A percentile compares a stretch with the other conserved stretches of the same genome.
These are phyloP conservation scores for Hirtodrosophila duncani DNA, from an alignment of 2,888 invertebrate genomes.

Conservation along the genomic window DNA sequence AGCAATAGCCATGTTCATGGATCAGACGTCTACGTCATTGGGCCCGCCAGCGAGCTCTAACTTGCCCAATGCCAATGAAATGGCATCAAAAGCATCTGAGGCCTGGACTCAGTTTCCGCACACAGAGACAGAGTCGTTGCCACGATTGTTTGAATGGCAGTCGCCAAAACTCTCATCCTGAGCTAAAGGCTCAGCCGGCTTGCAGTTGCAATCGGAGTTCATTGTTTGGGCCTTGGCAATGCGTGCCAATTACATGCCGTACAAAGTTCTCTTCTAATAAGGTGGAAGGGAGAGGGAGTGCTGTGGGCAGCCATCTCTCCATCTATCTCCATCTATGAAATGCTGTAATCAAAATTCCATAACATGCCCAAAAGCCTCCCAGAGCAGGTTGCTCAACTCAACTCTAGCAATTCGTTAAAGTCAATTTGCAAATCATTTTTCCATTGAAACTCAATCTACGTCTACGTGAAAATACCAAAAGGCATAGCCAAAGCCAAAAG, in stretches of 20 bases:
- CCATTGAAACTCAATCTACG: constrained; percentile 75
- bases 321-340: constrained; percentile 8
- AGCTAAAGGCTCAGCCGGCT: no score
- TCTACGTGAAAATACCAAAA: constrained; percentile 70
- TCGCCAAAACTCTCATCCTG: no score
- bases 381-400: constrained; percentile 53
- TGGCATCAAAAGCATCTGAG: constrained; percentile 35
- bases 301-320: not conserved
- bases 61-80: constrained; percentile 38
- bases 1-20: constrained; percentile 34
- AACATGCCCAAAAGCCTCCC: constrained; percentile 36
- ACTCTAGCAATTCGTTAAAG: constrained; percentile 74
- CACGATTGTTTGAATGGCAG: constrained; percentile 24
- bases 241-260: constrained; percentile 58
- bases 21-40: constrained; percentile 26
- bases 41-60: constrained; percentile 2
- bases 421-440: constrained; percentile 76
- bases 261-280: constrained; percentile 23
- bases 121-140: no score
- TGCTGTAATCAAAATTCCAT: constrained; percentile 70
- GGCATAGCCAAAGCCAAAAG: constrained; percentile 34
- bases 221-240: constrained; percentile 25
- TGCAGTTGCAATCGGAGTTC: no score
- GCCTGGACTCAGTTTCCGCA: not conserved
- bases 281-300: no score